Base-by-base conservation (phyloP, 64 coral and sea anemone genomes). In the Pachyseris speciosa region DNA sequence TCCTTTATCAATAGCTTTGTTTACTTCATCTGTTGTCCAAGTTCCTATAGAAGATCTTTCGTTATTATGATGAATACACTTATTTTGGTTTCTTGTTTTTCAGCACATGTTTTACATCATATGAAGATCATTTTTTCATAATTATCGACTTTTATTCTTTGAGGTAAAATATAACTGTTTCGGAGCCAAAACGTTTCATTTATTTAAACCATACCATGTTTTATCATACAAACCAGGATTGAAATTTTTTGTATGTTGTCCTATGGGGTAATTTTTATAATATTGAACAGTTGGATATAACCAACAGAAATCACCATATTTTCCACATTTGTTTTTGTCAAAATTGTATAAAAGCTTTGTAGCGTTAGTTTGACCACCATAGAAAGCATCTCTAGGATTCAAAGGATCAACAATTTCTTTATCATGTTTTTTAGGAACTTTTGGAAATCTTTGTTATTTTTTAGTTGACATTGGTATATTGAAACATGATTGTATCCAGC, bases 1-100 rank as follows among this genome's bases (percentile, higher is more conserved):
- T 59, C 77, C 77, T 59, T 81, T 53, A 34, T 57, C 28, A 34
- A 81, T 81, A 28, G 48, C 77, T 34, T 81, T 59, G 33, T 57
- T 31, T 27, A 81, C 31, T 55, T 81, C 77, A 37, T 34, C 16
- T 27, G 77, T 81, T 22, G 77, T 57, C 77, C 77, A 81, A 4
- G 77, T 81, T 11, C 77, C 77, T n/a, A 27, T 57, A 60, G 33
- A 59, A 59, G 13, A 34, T 13, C 28, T 47, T 47, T 79, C 44
- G 19, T 79, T 43, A 45, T 43, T 52, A 0, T 49, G n/a, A n/a
- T n/a, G n/a, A n/a, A n/a, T n/a, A n/a, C n/a, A n/a, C n/a, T n/a
- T n/a, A n/a, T n/a, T n/a, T n/a, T n/a, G n/a, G n/a, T n/a, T n/a
- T n/a, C n/a, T n/a, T n/a, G n/a, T 49, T 7, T 49, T 49, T 49